Conservation (phyloP, 2,113 vertebrate species). For the Motacilla alba region DNA sequence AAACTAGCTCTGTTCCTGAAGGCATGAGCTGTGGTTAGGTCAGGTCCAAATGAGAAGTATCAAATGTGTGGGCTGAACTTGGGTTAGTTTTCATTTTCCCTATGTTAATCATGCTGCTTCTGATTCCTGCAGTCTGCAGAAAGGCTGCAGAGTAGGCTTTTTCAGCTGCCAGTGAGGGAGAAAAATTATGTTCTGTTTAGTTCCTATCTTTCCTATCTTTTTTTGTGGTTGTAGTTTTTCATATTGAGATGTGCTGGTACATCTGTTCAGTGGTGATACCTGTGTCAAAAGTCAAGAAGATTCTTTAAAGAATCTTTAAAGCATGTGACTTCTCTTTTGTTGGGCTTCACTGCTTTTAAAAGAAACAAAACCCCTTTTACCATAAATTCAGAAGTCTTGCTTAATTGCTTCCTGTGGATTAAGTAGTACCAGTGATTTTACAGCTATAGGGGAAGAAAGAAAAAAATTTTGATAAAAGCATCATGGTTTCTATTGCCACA, state of each 20-base stretch:
- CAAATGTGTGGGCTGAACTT: neutral
- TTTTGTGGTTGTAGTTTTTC: neutral
- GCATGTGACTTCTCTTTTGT: neutral
- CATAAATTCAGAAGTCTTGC: neutral
- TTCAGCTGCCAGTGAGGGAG: neutral
- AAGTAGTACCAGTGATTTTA: neutral
- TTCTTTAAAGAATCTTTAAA: neutral
- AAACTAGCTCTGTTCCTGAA: neutral
- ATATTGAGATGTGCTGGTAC: neutral
- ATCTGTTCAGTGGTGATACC: neutral
- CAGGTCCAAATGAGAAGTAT: neutral
- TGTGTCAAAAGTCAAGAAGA: neutral
- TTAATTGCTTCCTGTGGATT: neutral
- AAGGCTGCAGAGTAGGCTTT: neutral
- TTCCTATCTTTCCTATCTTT: neutral
- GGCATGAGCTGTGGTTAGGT: neutral
- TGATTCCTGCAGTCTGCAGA: neutral
- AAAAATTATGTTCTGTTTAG: neutral
- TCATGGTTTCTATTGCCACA: neutral
- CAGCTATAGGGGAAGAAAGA: neutral
- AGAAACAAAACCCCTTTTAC: neutral
- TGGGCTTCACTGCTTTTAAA: neutral
- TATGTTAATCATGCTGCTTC: neutral
- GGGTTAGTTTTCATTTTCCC: neutral
- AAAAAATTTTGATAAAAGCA: neutral